Conservation (phyloP, 2,797 vertebrate genomes). For the Crenichthys baileyi region DNA sequence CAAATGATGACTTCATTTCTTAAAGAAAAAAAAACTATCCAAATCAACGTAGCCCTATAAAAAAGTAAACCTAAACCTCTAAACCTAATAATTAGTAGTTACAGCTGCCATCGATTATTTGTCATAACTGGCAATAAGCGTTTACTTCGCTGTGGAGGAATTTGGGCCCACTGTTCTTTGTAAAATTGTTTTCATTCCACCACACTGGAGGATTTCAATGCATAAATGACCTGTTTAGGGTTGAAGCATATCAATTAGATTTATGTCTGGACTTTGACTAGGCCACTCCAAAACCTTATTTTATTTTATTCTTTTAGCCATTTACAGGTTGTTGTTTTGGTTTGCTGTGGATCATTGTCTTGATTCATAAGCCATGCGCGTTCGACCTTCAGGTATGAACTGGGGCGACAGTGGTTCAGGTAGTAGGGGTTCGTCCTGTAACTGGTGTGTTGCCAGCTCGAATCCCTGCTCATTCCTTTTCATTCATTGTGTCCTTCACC, state of each 20-base stretch:
- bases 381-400: too few relatives aligned
- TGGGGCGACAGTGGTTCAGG: too few relatives aligned
- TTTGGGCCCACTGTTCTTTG: background rate
- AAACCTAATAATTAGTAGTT: background rate
- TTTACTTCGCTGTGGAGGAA: background rate
- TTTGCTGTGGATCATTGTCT: too few relatives aligned
- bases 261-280: background rate
- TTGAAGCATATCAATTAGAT: background rate
- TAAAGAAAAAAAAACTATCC: too few relatives aligned
- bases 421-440: too few relatives aligned
- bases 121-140: background rate
- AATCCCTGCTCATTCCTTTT: too few relatives aligned
- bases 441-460: too few relatives aligned
- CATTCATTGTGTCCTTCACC: too few relatives aligned
- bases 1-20: background rate
- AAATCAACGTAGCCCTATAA: too few relatives aligned
- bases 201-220: background rate
- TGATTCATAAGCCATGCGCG: too few relatives aligned
- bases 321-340: background rate
- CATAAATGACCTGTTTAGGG: background rate
- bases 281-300: background rate
- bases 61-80: background rate
- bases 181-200: background rate
- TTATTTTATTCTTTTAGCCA: too few relatives aligned
- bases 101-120: background rate